These are phyloP conservation scores for Epinephelus cyanopodus DNA, from an alignment of 2,113 vertebrate species.

Conservation along the genomic window DNA sequence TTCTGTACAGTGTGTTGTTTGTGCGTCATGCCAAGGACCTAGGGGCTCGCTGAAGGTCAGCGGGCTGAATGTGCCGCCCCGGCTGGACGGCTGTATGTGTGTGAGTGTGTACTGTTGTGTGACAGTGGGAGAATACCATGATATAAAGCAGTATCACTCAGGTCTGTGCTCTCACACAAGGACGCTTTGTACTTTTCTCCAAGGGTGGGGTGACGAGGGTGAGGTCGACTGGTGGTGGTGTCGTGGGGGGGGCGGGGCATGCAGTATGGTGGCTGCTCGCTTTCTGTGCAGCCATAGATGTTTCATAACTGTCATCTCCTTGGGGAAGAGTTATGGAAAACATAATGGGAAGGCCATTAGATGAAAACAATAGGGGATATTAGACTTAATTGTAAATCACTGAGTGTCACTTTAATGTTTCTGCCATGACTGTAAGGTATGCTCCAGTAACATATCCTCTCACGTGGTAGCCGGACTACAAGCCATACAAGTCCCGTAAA, in stretches of 20 bases:
- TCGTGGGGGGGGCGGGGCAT: neutral
- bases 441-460: slow-evolving; percentile 32
- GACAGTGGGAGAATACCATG: slow-evolving; percentile 77
- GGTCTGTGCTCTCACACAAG: slow-evolving; percentile 81
- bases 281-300: slow-evolving; percentile 45
- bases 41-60: slow-evolving; percentile 81
- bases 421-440: neutral
- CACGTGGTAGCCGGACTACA: neutral
- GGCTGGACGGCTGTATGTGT: slow-evolving; percentile 33
- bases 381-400: slow-evolving; percentile 19
- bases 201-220: slow-evolving; percentile 57
- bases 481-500: neutral
- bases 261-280: slow-evolving; percentile 40
- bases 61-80: slow-evolving; percentile 64
- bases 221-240: slow-evolving; percentile 18
- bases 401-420: slow-evolving; percentile 30
- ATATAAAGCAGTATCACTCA: slow-evolving; percentile 80
- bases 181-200: slow-evolving; percentile 79
- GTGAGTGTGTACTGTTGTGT: slow-evolving; percentile 51
- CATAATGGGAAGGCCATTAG: slow-evolving; percentile 52
- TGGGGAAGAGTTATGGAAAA: slow-evolving; percentile 56
- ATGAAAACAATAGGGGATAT: slow-evolving; percentile 66
- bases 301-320: slow-evolving; percentile 63
- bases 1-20: slow-evolving; percentile 72
- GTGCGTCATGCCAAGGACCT: slow-evolving; percentile 75